These are phyloP conservation scores for Phrynosoma blainvillii DNA, from an alignment of 2,113 vertebrate species.

Conservation along the genomic window DNA sequence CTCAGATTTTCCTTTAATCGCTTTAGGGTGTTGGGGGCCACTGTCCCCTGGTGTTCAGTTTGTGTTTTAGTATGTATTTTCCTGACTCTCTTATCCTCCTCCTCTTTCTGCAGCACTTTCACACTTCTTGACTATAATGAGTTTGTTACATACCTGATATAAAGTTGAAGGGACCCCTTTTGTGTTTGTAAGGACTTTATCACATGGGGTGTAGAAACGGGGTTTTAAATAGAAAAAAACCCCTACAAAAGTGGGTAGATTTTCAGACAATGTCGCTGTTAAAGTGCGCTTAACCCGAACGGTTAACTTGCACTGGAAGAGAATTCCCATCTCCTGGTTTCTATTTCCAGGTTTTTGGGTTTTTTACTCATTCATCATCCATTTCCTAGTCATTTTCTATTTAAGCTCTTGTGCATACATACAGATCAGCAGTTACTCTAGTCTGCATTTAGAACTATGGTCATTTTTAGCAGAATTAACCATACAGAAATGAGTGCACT, in stretches of 20 bases:
- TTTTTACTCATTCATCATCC: neutral
- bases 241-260: too few relatives aligned
- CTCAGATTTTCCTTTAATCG: neutral
- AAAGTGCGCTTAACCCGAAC: too few relatives aligned
- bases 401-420: neutral
- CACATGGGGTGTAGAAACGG: too few relatives aligned
- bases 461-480: neutral
- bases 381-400: neutral
- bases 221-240: too few relatives aligned
- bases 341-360: neutral
- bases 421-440: neutral
- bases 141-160: neutral
- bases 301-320: neutral
- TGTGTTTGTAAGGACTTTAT: too few relatives aligned
- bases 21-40: neutral
- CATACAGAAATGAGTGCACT: neutral
- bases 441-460: neutral
- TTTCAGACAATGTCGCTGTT: too few relatives aligned
- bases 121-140: neutral
- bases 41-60: neutral
- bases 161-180: neutral
- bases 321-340: neutral
- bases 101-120: neutral
- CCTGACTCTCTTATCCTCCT: neutral
- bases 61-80: neutral